Evolutionary conservation across 1,140 invertebrate genomes (phyloP).

Genomic region (Lamellibrachia luymesi): DNA sequence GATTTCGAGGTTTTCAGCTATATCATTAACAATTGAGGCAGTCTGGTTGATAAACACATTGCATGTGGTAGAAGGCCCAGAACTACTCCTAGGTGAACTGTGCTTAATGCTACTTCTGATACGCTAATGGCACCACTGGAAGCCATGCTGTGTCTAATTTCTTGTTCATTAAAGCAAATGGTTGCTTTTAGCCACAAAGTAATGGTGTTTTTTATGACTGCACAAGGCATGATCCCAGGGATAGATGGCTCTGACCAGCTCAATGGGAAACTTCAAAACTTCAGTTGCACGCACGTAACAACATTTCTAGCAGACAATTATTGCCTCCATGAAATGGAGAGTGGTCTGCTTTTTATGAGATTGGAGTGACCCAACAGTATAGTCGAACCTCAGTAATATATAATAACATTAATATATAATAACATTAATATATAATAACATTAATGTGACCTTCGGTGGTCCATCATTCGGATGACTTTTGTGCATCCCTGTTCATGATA

Average conservation of each 20-base stretch:
- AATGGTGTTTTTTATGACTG: neutral
- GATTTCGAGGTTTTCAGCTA: neutral
- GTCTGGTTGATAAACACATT: neutral
- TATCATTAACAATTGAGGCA: neutral
- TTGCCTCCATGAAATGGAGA: no score
- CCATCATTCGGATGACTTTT: no score
- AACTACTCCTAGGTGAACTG: neutral
- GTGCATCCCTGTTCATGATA: no score
- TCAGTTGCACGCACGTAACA: no score
- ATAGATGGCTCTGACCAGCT: neutral
- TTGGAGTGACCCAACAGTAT: no score
- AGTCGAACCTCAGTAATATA: no score
- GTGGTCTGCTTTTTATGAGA: no score
- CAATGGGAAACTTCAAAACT: neutral
- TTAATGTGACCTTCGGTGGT: no score
- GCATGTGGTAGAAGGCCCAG: neutral
- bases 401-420: no score
- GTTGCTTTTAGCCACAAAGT: neutral
- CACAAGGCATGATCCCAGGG: neutral
- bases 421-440: no score
- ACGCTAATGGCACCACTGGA: neutral
- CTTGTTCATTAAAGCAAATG: neutral
- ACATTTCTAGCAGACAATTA: neutral
- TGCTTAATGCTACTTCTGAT: neutral
- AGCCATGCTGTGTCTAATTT: neutral